Evolutionary conservation across 64 coral and sea anemone genomes (phyloP), one percentile per base, ranked within the genome.

Genomic region (Dendronephthya gigantea): DNA sequence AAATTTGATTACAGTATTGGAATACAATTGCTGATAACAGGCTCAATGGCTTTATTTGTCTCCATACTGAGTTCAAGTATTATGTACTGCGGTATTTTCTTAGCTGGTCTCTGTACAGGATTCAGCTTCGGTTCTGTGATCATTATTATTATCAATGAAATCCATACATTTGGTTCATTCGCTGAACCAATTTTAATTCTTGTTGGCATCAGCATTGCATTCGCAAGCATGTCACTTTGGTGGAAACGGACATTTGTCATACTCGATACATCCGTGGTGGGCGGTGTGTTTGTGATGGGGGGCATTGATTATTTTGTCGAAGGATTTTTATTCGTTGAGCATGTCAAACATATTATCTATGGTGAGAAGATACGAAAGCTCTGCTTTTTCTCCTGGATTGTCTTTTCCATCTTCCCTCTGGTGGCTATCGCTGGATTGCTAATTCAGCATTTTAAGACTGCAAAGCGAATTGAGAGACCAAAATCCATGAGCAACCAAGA

Each of bases 241-340:
- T 79, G 72, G 72, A 79, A 79, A 79, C 72, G 36, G 2, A 36
- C 36, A 12, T 79, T 79, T 34, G 29, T 79, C 10, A 79, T 79
- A 16, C 29, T 79, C 29, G 72, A 33, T 17, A 79, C 72, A 28
- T 79, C 72, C 15, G 72, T 79, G 15, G 32, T 39, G 19, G 72
- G 72, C 29, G 72, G 72, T 4, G 25, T 33, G 2, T 79, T 79
- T 79, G 36, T 79, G 32, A 79, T 79, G 72, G 36, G 72, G 4
- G 72, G 72, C 72, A 79, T 79, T 7, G 72, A 79, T 34, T 79
- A 79, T 29, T 79, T 79, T 39, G 36, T 79, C 36, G 72, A 79
- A 29, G 36, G 36, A 79, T 79, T 79, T 79, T 79, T 79, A 79
- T 79, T 79, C 36, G 27, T 79, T 79, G 72, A 79, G 29, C 10